A percentile compares a stretch with the other conserved stretches of the same genome.
These are phyloP conservation scores for Aleiodes leptofemur DNA, from an alignment of 2,888 invertebrate genomes.

Conservation along the genomic window DNA sequence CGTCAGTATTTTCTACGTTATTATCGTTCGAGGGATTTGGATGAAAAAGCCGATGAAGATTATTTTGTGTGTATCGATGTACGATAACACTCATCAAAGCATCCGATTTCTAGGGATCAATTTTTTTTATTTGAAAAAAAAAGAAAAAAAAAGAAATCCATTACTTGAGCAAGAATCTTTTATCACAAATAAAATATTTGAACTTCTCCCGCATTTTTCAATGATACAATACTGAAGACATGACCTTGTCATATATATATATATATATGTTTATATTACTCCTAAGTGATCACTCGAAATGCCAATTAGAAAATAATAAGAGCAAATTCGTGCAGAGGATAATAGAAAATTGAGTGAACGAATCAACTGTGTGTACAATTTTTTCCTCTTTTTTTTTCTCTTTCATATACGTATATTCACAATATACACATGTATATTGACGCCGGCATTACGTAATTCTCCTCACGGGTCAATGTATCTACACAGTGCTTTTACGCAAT, in stretches of 20 bases:
- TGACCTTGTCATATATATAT: no score
- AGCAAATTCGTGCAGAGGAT: slow-evolving; percentile 12
- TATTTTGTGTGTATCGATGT: slow-evolving; percentile 11
- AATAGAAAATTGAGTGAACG: slow-evolving; percentile 18
- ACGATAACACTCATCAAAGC: slow-evolving; percentile 18
- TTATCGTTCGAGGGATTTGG: slow-evolving; percentile 15
- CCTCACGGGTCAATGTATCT: slow-evolving; percentile 73
- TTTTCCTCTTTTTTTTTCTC: background rate
- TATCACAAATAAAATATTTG: background rate
- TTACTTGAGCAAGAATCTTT: background rate
- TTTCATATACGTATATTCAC: slow-evolving; percentile 34
- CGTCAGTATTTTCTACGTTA: background rate
- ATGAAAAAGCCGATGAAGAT: slow-evolving; percentile 15
- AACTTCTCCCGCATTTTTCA: background rate
- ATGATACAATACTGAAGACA: no score
- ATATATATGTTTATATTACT: no score
- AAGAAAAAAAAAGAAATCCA: background rate
- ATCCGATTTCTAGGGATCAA: background rate
- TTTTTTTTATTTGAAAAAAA: background rate
- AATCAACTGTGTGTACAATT: background rate
- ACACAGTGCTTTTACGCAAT: slow-evolving; percentile 71
- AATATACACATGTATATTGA: slow-evolving; percentile 39
- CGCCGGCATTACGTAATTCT: slow-evolving; percentile 52
- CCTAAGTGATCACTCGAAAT: no score
- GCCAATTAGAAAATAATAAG: background rate